Evolutionary conservation across 2,113 vertebrate genomes (phyloP).

Genomic region (Setophaga petechia): DNA sequence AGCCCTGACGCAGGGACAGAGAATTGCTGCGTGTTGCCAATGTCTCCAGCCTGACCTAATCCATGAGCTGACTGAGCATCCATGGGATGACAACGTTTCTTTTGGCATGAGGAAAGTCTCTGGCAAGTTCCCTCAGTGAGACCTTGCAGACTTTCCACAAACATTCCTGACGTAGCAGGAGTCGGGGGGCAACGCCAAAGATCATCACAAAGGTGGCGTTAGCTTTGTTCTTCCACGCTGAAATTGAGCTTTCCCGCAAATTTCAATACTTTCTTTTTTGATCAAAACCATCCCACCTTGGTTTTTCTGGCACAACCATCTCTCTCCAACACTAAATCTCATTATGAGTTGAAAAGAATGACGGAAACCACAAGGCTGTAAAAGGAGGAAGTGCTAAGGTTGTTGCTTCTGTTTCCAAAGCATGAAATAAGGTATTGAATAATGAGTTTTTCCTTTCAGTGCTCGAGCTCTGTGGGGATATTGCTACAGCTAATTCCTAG

Average conservation of each 20-base stretch:
- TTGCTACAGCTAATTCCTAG: conserved; percentile 42
- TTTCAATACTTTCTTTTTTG: neutral
- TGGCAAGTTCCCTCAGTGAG: neutral
- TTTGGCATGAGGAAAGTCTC: neutral
- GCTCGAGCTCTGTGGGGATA: conserved; percentile 15
- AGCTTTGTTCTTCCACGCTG: neutral
- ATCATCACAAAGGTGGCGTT: neutral
- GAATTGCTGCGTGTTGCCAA: neutral
- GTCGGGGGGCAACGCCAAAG: neutral
- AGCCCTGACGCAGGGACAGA: neutral
- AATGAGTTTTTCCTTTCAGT: conserved; percentile 9
- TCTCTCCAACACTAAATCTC: neutral
- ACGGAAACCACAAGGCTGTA: neutral
- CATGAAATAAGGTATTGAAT: conserved; percentile 48
- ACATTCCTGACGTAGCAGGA: conserved; percentile 9
- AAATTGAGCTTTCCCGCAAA: neutral
- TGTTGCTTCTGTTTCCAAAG: conserved; percentile 34
- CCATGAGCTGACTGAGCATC: neutral
- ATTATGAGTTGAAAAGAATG: conserved; percentile 9
- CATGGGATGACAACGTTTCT: neutral
- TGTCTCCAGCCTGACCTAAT: neutral
- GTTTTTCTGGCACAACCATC: neutral
- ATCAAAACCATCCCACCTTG: neutral
- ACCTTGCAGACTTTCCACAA: conserved; percentile 40
- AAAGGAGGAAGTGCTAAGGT: conserved; percentile 38